Evolutionary conservation across 2,113 vertebrate species (phyloP).

Genomic region (Syrrhaptes paradoxus): DNA sequence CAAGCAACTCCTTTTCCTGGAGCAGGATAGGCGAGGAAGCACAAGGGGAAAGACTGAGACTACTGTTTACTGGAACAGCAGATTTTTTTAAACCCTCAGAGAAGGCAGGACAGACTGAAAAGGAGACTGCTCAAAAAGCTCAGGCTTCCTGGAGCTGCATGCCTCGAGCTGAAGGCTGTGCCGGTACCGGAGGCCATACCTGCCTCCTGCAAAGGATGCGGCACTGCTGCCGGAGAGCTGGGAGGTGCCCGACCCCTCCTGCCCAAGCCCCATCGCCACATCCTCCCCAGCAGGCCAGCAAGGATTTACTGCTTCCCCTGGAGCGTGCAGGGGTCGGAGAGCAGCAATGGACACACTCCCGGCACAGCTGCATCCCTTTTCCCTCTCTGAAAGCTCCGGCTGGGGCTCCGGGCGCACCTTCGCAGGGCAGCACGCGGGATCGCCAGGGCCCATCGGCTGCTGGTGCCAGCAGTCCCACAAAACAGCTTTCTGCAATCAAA

Average conservation of each 20-base stretch:
- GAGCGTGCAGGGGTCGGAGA: not conserved
- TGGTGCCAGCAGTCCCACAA: not conserved
- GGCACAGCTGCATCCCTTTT: not conserved
- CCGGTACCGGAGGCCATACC: fast-evolving
- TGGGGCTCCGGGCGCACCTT: fast-evolving
- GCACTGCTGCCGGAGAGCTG: not conserved
- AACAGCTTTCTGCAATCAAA: not conserved
- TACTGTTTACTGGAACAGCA: not conserved
- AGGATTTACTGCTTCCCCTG: not conserved
- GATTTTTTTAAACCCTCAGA: not conserved
- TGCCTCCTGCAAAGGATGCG: not conserved
- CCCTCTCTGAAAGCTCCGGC: not conserved
- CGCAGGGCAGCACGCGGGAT: fast-evolving
- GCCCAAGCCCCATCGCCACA: not conserved
- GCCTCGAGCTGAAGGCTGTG: not conserved
- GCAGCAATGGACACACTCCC: fast-evolving
- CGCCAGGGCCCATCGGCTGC: fast-evolving
- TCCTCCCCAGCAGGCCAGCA: not conserved
- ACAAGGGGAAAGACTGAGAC: not conserved
- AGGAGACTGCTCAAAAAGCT: not conserved
- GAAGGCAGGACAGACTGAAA: not conserved
- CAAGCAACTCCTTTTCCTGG: not conserved
- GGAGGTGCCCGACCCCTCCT: not conserved
- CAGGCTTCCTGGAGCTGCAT: not conserved
- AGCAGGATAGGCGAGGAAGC: not conserved